Percentiles rank a stretch among this genome's conserved stretches.
phyloP scores from a whole-genome alignment of 2,797 vertebrate species.

The Pelodytes ibericus region DNA sequence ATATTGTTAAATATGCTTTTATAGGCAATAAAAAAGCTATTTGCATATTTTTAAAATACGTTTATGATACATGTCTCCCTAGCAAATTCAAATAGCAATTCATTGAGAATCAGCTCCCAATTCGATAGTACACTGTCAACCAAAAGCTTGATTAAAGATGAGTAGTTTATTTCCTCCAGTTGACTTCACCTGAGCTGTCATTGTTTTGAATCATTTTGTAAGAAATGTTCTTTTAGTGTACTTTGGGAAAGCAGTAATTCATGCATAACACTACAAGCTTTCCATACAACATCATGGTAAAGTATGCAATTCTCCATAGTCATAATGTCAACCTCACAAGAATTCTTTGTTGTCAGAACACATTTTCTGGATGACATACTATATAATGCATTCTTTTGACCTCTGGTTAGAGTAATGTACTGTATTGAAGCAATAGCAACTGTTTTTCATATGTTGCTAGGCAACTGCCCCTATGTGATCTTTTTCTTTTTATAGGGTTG shows the following conservation, averaged over 20 bases:
- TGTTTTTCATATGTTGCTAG: constrained; percentile 64
- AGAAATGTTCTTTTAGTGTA: constrained; percentile 49
- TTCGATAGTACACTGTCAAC: constrained; percentile 28
- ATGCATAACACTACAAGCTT: constrained; percentile 53
- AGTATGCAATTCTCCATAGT: constrained; percentile 56
- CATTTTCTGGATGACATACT: constrained; percentile 63
- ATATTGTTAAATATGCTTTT: too few relatives aligned
- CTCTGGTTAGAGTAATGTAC: constrained; percentile 59
- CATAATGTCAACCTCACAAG: constrained; percentile 58
- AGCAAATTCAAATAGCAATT: constrained; percentile 1
- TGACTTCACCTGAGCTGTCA: constrained; percentile 43
- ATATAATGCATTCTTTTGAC: constrained; percentile 66
- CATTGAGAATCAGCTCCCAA: constrained; percentile 28
- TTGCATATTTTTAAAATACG: constrained; percentile 31
- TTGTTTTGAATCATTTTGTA: constrained; percentile 54
- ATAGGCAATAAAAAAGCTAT: constrained; percentile 22
- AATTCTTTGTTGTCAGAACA: constrained; percentile 62
- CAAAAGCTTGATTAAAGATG: constrained; percentile 45
- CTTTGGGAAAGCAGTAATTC: constrained; percentile 51
- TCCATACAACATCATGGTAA: constrained; percentile 54
- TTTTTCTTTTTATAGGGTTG: constrained; percentile 33
- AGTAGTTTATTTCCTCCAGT: constrained; percentile 46
- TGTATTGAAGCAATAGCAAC: constrained; percentile 59
- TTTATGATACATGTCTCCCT: constrained; percentile 11
- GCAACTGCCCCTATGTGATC: constrained; percentile 63